phyloP scores from a whole-genome alignment of 2,113 vertebrate genomes.

The Ramphastos sulfuratus region DNA sequence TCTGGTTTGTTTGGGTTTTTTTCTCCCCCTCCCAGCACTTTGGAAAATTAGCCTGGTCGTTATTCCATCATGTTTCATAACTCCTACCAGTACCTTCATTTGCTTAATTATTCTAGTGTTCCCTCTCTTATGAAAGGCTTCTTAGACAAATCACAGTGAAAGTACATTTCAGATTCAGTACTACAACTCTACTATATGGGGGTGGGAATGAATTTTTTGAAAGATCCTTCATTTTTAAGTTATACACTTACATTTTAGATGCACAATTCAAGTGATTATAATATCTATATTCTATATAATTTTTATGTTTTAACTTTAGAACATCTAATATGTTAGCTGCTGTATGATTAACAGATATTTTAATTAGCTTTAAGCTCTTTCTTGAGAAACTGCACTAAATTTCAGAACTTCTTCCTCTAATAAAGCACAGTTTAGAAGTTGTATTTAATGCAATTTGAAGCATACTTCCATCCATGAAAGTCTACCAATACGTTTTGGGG shows the following conservation, averaged over 20 bases:
- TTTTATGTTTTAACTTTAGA: background rate
- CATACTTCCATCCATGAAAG: background rate
- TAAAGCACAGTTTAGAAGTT: background rate
- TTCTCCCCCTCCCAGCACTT: rapidly evolving
- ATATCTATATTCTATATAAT: background rate
- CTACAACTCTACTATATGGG: background rate
- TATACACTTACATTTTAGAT: background rate
- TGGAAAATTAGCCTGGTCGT: background rate
- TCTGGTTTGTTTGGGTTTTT: background rate
- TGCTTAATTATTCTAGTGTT: background rate
- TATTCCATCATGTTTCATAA: background rate
- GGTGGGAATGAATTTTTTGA: background rate
- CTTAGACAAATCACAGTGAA: background rate
- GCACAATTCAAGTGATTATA: background rate
- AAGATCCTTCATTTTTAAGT: background rate
- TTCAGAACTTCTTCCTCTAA: background rate
- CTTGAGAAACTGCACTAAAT: background rate
- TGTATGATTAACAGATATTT: background rate
- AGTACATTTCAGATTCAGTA: background rate
- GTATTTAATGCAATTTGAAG: background rate
- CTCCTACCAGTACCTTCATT: background rate
- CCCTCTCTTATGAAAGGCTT: background rate
- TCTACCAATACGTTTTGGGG: rapidly evolving
- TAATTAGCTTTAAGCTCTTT: background rate
- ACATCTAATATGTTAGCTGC: background rate